phyloP scores from a whole-genome alignment of 2,888 invertebrate species.

The Zonitis immaculata region DNA sequence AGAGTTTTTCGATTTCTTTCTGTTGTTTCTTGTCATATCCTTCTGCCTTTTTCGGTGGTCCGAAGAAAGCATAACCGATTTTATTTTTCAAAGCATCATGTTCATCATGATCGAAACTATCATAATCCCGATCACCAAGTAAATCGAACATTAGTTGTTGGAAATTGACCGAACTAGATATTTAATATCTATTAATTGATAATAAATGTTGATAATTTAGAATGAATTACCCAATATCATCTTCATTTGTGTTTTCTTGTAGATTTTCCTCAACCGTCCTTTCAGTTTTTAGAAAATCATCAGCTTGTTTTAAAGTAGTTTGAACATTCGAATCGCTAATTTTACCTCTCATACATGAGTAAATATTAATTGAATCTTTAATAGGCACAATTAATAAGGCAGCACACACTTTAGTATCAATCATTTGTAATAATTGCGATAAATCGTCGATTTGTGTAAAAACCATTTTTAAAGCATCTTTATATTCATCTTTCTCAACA shows the following conservation, averaged over 20 bases:
- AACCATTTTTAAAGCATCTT: slow-evolving; percentile 28
- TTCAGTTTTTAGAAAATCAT: slow-evolving; percentile 23
- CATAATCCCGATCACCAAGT: slow-evolving; percentile 54
- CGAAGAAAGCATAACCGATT: slow-evolving; percentile 55
- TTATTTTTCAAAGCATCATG: slow-evolving; percentile 53
- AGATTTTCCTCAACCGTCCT: slow-evolving; percentile 24
- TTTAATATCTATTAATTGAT: background rate
- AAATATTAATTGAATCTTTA: slow-evolving; percentile 20
- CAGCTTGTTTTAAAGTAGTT: slow-evolving; percentile 23
- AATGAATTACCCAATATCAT: slow-evolving; percentile 26
- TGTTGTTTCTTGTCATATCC: slow-evolving; percentile 40
- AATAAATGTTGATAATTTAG: too few species aligned
- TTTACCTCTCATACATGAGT: slow-evolving; percentile 24
- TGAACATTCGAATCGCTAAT: slow-evolving; percentile 23
- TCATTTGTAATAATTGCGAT: slow-evolving; percentile 19
- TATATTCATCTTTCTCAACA: slow-evolving; percentile 27
- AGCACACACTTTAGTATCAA: slow-evolving; percentile 22
- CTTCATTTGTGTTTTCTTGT: slow-evolving; percentile 13
- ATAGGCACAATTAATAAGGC: slow-evolving; percentile 31
- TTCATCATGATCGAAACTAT: slow-evolving; percentile 52
- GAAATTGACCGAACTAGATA: slow-evolving; percentile 36
- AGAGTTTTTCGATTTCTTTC: slow-evolving; percentile 31
- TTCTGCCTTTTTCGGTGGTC: slow-evolving; percentile 50
- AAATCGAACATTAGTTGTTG: slow-evolving; percentile 58
- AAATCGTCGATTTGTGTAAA: slow-evolving; percentile 22